Base-by-base conservation (phyloP, 1,140 invertebrate genomes). In the Latrodectus geometricus region DNA sequence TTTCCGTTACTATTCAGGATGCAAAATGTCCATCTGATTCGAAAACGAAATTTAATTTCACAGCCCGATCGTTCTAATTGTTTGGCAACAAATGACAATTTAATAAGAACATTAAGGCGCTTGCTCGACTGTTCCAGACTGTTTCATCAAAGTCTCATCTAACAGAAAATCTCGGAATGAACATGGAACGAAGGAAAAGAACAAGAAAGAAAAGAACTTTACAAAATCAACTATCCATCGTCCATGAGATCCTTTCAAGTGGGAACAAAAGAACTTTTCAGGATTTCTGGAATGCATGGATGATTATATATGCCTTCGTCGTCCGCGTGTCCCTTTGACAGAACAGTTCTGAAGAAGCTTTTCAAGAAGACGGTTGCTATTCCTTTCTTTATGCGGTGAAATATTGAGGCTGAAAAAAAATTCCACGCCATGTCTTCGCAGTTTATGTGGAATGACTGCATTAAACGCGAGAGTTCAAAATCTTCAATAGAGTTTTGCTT, bases 271-370 rank as follows among this genome's bases (percentile, higher is more conserved):
- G 56, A 5, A 35, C n/a, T 17, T 49, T 21, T 48, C 54, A 49
- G 23, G 17, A 65, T 9, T 17, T 23, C 15, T 8, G 9, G 76
- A 65, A 78, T 78, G 76, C 76, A 61, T 20, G 21, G 76, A 78
- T 78, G 76, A 48, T 11, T 54, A 78, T 78, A 61, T 65, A 54
- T 78, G 76, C 50, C 50, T 76, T 76, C 21, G 11, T 12, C n/a
- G 49, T 21, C 9, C 35, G 52, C 4, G 14, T 35, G 35, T 35
- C 35, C 35, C 35, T 35, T 15, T 76, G 74, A 61, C 48, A 76
- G 74, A 76, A 52, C 50, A 56, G 52, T 54, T 50, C 56, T 76
- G 50, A 35, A 76, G 74, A 65, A 65, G 74, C 20, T 21, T 23
- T 52, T 61, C 8, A 12, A 56, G 74, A 11, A 5, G 52, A 56